Conservation (phyloP, 2,113 vertebrate genomes). For the Columba janthina region DNA sequence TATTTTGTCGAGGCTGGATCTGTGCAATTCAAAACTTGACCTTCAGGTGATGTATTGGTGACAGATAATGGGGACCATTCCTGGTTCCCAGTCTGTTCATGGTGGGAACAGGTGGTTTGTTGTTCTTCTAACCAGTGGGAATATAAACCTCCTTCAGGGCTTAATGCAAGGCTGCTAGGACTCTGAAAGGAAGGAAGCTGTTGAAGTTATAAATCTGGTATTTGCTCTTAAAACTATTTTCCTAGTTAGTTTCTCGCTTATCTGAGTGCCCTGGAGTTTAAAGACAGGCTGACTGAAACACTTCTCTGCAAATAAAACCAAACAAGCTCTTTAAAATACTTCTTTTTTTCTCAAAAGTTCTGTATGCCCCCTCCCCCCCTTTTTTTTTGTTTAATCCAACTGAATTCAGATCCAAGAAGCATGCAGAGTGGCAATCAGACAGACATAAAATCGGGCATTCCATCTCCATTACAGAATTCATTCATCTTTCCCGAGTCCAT, state of each 20-base stretch:
- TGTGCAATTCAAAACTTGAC: not conserved
- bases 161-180: not conserved
- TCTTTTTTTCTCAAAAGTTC: not conserved
- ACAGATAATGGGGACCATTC: not conserved
- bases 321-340: not conserved
- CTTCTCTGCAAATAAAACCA: not conserved
- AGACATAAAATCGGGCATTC: not conserved
- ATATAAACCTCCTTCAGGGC: not conserved
- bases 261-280: not conserved
- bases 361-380: too few species aligned
- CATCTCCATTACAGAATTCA: slow-evolving; percentile 12
- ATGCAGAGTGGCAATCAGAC: not conserved
- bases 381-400: not conserved
- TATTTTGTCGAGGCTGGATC: not conserved
- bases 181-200: not conserved
- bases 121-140: not conserved
- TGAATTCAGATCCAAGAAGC: not conserved
- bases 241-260: not conserved
- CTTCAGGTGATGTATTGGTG: not conserved
- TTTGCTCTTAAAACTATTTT: not conserved
- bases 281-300: not conserved
- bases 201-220: not conserved
- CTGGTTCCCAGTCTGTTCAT: not conserved
- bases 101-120: not conserved
- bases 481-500: not conserved